Evolutionary conservation across 2,797 vertebrate genomes (phyloP).

Genomic region (Pantherophis alleghaniensis): DNA sequence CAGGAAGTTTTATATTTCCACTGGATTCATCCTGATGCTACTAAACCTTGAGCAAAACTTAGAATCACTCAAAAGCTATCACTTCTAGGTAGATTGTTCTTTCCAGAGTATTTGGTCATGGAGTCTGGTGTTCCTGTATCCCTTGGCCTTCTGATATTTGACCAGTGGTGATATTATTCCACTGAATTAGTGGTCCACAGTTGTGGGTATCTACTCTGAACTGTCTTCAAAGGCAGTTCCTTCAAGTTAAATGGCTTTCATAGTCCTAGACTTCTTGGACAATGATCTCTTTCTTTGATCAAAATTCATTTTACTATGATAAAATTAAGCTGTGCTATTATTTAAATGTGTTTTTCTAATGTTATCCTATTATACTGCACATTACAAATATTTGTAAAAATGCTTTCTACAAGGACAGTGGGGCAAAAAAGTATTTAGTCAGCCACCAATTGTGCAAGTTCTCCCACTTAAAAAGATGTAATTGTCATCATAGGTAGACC

Average conservation of each 20-base stretch:
- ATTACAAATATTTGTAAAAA: neutral
- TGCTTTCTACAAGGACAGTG: neutral
- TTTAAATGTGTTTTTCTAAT: conserved; percentile 21
- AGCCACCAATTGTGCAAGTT: no score
- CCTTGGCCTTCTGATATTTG: neutral
- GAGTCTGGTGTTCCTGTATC: neutral
- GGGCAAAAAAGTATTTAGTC: no score
- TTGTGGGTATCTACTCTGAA: neutral
- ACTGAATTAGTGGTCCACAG: no score
- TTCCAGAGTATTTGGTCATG: neutral
- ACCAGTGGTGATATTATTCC: neutral
- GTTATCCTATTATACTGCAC: neutral
- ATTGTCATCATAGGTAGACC: no score
- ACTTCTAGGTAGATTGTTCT: neutral
- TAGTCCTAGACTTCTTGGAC: neutral
- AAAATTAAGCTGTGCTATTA: neutral
- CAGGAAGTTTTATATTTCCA: neutral
- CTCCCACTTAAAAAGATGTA: no score
- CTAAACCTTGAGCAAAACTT: neutral
- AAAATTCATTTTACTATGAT: neutral
- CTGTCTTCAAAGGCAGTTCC: neutral
- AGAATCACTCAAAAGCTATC: neutral
- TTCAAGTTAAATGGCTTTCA: neutral
- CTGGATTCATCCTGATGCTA: neutral
- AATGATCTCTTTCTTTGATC: neutral